Evolutionary conservation across 2,797 vertebrate species (phyloP).

Genomic region (Notolepis coatsorum): DNA sequence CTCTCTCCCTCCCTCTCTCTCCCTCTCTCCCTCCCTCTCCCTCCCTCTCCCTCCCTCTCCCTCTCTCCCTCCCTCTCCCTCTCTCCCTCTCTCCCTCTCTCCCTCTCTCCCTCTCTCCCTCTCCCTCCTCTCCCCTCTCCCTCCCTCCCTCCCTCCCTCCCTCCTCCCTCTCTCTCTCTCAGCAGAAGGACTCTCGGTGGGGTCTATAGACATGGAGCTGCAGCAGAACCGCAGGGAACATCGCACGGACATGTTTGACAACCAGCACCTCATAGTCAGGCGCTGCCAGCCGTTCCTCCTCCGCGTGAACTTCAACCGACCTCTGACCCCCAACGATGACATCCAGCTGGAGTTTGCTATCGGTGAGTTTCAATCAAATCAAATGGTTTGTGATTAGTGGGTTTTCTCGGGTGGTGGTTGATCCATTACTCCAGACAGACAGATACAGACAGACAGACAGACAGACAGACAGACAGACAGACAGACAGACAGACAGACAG

Average conservation of each 20-base stretch:
- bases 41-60: background rate
- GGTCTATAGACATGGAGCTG: slow-evolving; percentile 76
- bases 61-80: background rate
- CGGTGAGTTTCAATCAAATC: slow-evolving; percentile 78
- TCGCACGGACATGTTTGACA: slow-evolving; percentile 77
- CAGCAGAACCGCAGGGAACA: slow-evolving; percentile 79
- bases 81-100: background rate
- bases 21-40: background rate
- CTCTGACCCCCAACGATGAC: slow-evolving; percentile 65
- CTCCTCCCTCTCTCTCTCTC: background rate
- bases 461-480: no score
- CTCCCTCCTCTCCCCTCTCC: background rate
- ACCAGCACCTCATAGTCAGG: slow-evolving; percentile 82
- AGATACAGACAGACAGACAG: no score
- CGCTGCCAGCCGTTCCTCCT: slow-evolving; percentile 84
- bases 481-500: no score
- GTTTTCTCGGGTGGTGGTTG: no score
- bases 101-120: background rate
- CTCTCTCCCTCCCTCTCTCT: background rate
- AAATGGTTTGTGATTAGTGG: background rate
- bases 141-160: background rate
- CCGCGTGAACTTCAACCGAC: slow-evolving; percentile 80
- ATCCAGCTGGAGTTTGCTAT: slow-evolving; percentile 90
- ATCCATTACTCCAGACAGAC: background rate
- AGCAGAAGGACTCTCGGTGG: slow-evolving; percentile 74